phyloP scores from a whole-genome alignment of 2,888 invertebrate species.

The Panzeria rudis region DNA sequence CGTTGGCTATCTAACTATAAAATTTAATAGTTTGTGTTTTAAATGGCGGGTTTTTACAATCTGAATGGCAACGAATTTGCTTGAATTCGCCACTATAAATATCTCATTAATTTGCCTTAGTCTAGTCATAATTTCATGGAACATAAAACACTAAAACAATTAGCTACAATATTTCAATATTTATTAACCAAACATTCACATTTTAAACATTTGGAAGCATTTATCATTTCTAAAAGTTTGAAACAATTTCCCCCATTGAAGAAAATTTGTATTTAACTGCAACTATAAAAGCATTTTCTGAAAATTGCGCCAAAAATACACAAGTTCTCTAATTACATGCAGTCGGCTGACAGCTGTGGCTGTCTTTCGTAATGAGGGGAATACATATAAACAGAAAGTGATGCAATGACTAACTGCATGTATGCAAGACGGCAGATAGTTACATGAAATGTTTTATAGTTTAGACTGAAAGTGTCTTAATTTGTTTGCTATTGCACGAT shows the following conservation, averaged over 20 bases:
- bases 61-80: background rate
- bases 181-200: slow-evolving; percentile 26
- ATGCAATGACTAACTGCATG: slow-evolving; percentile 10
- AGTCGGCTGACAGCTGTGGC: slow-evolving; percentile 75
- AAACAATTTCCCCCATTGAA: background rate
- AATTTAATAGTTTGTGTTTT: too few relatives aligned
- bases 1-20: too few relatives aligned
- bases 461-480: background rate
- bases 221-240: background rate
- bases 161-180: background rate
- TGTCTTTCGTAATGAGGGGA: slow-evolving; percentile 58
- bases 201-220: slow-evolving; percentile 10
- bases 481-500: background rate
- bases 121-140: slow-evolving; percentile 8
- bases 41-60: background rate
- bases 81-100: background rate
- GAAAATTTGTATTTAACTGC: slow-evolving; percentile 2
- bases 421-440: background rate
- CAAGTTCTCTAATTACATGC: slow-evolving; percentile 80
- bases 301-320: slow-evolving; percentile 55
- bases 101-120: background rate
- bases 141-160: slow-evolving; percentile 40
- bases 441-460: background rate
- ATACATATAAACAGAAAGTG: slow-evolving; percentile 10
- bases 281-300: slow-evolving; percentile 9